These are phyloP conservation scores for Xyrichtys novacula DNA, from an alignment of 2,797 vertebrate species.

Conservation along the genomic window DNA sequence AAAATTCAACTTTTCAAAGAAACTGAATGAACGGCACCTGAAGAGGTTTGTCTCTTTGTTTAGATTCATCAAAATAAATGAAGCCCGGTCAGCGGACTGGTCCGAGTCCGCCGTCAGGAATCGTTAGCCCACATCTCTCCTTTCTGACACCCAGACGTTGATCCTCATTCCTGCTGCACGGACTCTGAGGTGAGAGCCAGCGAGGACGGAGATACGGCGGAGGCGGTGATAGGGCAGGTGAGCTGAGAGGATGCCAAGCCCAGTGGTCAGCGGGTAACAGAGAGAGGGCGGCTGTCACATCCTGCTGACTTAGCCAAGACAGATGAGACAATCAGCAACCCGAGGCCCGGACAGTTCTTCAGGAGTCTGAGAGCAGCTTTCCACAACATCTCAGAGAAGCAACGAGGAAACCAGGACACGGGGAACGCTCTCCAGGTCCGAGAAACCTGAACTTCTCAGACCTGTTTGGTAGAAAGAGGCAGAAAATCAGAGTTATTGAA, in stretches of 20 bases:
- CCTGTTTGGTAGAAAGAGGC: no score
- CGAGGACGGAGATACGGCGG: constrained; percentile 65
- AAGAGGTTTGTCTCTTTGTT: constrained; percentile 86
- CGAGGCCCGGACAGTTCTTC: constrained; percentile 73
- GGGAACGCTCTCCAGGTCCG: constrained; percentile 8
- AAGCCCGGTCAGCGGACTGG: constrained; percentile 89
- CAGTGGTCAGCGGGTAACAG: constrained; percentile 78
- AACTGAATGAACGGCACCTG: constrained; percentile 31
- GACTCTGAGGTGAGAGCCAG: constrained; percentile 70
- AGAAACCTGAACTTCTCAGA: no score
- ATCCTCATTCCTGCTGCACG: constrained; percentile 87
- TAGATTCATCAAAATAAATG: constrained; percentile 66
- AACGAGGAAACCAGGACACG: constrained; percentile 12
- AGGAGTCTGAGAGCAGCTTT: constrained; percentile 70
- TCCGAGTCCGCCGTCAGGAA: constrained; percentile 85
- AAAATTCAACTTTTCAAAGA: constrained; percentile 1
- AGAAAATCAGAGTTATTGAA: no score
- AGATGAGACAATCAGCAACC: constrained; percentile 80
- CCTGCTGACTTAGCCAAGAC: constrained; percentile 79
- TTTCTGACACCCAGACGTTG: constrained; percentile 86
- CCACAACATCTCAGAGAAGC: constrained; percentile 67
- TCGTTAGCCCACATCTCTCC: constrained; percentile 65
- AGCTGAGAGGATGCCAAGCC: constrained; percentile 75
- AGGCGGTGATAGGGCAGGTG: constrained; percentile 77
- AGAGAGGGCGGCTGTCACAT: constrained; percentile 80